Evolutionary conservation across 1,140 invertebrate species (phyloP).

Genomic region (Palaemon carinicauda): DNA sequence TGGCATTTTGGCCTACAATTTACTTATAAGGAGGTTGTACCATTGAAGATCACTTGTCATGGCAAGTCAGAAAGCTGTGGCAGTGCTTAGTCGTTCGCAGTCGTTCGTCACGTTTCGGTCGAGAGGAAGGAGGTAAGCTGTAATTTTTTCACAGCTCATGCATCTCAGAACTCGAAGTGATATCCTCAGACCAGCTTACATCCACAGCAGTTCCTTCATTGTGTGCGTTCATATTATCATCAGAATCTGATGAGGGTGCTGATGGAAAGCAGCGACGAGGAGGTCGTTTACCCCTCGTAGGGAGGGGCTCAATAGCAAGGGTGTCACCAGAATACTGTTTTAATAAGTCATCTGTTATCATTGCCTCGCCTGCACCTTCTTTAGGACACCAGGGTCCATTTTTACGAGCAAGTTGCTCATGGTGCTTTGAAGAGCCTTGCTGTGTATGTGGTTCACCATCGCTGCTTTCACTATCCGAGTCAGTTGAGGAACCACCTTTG

Average conservation of each 20-base stretch:
- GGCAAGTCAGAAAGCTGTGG: constrained; percentile 39
- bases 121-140: constrained; percentile 21
- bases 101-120: constrained; percentile 33
- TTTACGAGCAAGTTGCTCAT: constrained; percentile 11
- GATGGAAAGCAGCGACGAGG: constrained; percentile 19
- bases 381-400: constrained; percentile 35
- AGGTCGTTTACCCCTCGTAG: background rate
- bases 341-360: constrained; percentile 53
- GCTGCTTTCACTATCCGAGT: constrained; percentile 40
- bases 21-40: constrained; percentile 21
- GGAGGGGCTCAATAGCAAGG: background rate
- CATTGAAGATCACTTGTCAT: constrained; percentile 30
- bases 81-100: constrained; percentile 31
- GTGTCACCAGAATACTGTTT: constrained; percentile 30
- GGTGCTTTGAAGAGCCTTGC: background rate
- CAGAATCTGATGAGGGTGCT: constrained; percentile 41
- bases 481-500: constrained; percentile 33
- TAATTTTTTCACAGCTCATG: constrained; percentile 17
- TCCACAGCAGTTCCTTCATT: constrained; percentile 25
- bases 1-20: no score
- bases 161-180: constrained; percentile 40
- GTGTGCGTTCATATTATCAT: constrained; percentile 36
- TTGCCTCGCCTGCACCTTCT: constrained; percentile 57
- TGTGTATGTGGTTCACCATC: constrained; percentile 38
- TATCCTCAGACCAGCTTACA: constrained; percentile 48